These are phyloP conservation scores for Gobius niger DNA, from an alignment of 2,113 vertebrate species.

Conservation along the genomic window DNA sequence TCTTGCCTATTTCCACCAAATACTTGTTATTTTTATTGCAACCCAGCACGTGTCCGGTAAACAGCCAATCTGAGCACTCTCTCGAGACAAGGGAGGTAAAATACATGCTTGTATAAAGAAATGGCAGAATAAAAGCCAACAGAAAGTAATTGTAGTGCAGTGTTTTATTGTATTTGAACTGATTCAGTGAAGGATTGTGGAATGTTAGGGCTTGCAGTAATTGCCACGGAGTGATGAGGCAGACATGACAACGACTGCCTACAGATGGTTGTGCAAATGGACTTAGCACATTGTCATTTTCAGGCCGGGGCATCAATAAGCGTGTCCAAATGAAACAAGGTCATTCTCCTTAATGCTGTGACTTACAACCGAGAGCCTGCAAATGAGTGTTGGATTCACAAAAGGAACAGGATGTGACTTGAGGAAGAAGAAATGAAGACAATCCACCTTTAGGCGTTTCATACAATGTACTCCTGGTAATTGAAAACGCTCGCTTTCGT, in stretches of 20 bases:
- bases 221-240: conserved; percentile 17
- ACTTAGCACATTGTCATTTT: conserved; percentile 36
- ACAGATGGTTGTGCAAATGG: conserved; percentile 42
- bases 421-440: neutral
- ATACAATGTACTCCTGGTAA: neutral
- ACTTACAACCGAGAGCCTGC: neutral
- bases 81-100: no score
- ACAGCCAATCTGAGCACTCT: no score
- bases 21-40: no score
- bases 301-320: conserved; percentile 33
- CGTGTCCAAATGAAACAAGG: conserved; percentile 21
- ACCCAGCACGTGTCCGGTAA: no score
- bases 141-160: neutral
- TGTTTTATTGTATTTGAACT: neutral
- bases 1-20: no score
- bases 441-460: neutral
- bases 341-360: conserved; percentile 22
- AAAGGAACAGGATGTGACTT: neutral
- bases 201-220: conserved; percentile 22
- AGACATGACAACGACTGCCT: conserved; percentile 22
- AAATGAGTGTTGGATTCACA: conserved; percentile 14
- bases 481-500: neutral
- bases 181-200: conserved; percentile 5
- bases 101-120: no score
- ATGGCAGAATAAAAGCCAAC: neutral